These are phyloP conservation scores for Lutraria lutraria DNA, from an alignment of 2,888 invertebrate species.

Conservation along the genomic window DNA sequence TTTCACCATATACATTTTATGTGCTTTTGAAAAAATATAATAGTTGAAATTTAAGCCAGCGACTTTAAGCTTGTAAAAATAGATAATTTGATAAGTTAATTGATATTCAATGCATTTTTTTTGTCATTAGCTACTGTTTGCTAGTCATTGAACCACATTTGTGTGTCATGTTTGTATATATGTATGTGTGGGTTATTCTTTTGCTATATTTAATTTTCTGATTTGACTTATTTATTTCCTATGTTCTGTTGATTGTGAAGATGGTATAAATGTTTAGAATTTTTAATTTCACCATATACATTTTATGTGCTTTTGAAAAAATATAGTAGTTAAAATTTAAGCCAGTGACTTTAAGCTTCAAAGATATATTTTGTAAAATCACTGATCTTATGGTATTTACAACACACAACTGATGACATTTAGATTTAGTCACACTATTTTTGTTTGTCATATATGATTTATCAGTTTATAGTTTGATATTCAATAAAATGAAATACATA, in stretches of 20 bases:
- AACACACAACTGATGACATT: no score
- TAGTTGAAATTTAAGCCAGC: not conserved
- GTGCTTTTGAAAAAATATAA: not conserved
- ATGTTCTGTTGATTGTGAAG: not conserved
- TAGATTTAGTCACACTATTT: not conserved
- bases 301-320: not conserved
- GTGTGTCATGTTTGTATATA: not conserved
- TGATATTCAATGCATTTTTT: not conserved
- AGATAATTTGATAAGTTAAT: not conserved
- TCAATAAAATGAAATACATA: conserved; percentile 1
- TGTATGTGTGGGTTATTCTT: not conserved
- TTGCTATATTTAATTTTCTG: not conserved
- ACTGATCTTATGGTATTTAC: no score
- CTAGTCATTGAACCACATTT: not conserved
- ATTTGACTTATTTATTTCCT: not conserved
- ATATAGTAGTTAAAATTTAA: not conserved
- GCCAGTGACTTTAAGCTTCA: not conserved
- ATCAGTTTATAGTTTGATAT: not conserved
- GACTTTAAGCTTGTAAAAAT: not conserved
- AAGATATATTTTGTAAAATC: no score
- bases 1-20: not conserved
- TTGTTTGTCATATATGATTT: not conserved
- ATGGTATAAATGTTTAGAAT: not conserved
- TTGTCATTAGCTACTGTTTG: not conserved
- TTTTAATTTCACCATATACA: not conserved